phyloP scores from a whole-genome alignment of 2,113 vertebrate genomes.

The Galeopterus variegatus region DNA sequence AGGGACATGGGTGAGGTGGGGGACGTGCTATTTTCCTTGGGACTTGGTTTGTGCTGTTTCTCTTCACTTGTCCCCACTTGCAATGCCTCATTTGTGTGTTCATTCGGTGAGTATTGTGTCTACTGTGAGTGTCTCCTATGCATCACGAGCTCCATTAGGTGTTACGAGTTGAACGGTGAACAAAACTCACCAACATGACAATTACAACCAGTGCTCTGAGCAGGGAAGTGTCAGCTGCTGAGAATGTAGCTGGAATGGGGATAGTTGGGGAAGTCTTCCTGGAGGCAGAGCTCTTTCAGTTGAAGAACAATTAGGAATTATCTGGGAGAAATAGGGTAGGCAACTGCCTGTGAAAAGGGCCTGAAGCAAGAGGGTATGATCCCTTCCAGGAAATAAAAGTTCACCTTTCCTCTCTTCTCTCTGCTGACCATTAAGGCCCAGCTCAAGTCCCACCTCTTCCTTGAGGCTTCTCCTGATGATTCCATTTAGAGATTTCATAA shows the following conservation, averaged over 20 bases:
- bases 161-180: background rate
- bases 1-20: background rate
- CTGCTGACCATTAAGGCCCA: background rate
- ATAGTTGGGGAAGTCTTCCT: background rate
- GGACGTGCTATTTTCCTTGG: background rate
- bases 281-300: background rate
- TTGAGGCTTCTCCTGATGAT: background rate
- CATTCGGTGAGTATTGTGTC: background rate
- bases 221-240: background rate
- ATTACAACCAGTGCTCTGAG: no score
- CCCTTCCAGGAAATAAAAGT: background rate
- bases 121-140: background rate
- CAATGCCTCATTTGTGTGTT: background rate
- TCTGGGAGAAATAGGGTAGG: background rate
- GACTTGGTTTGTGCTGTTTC: background rate
- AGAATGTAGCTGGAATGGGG: background rate
- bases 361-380: background rate
- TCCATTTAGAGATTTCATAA: background rate
- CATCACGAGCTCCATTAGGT: fast-evolving
- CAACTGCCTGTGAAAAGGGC: background rate
- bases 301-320: background rate
- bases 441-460: background rate
- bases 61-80: background rate
- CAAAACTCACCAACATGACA: background rate
- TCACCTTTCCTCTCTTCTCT: background rate